Evolutionary conservation across 53 echinoderm and acorn worm species (phyloP), one percentile per base, ranked within the genome.

Genomic region (Glandiceps talaboti): DNA sequence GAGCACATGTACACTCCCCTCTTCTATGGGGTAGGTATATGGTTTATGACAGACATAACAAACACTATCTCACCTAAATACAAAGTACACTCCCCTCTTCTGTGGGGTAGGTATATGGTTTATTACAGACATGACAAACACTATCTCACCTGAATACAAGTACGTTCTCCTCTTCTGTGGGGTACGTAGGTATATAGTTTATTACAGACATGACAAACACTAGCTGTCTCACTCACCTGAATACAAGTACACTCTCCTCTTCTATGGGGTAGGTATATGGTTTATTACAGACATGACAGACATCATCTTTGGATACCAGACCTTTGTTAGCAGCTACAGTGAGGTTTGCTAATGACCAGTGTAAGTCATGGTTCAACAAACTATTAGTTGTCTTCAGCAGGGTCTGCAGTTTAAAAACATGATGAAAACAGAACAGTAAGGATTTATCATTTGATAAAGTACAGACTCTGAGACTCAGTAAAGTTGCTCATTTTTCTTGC

Each of bases 131-230:
- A 73, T 87, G 85, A 82, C 99, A 97, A 72, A 33, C 45, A 28
- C 91, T 89, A 33, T 82, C 83, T 77, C 79, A 97, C 99, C 93
- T 97, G 89, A 97, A 97, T 1, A 97, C 85, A 0, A 97, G 87
- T 0, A 87, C 85, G 20, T 81, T 80, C 32, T 93, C 99, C 28
- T 85, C 76, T 33, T 89, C 88, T 1, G 83, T 76, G 0, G 89
- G 83, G 79, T 86, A 77, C n/a, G n/a, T n/a, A n/a, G 25, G 82
- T 77, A 76, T 84, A 97, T 75, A 80, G 85, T 73, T 89, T 89
- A 25, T 81, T 84, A 77, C 99, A 97, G 31, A 97, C 81, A 73
- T 87, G 85, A 82, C 99, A 97, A 72, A 33, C 45, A 28, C 91
- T 89, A 33, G 81, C 75, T n/a, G n/a, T n/a, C n/a, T n/a, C n/a